These are phyloP conservation scores for Diaperis boleti DNA, from an alignment of 2,888 invertebrate species.

Conservation along the genomic window DNA sequence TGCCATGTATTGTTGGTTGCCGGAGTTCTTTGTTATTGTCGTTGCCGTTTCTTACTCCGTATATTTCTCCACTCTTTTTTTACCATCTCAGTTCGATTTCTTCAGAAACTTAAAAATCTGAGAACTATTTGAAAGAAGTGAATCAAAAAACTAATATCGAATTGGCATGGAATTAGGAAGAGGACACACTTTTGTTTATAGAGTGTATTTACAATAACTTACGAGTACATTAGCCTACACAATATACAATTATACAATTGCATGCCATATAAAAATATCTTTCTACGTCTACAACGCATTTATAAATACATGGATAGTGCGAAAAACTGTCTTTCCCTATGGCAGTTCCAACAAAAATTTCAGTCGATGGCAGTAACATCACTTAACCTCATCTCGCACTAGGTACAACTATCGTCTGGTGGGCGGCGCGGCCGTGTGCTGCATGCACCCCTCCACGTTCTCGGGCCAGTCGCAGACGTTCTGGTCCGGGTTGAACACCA, in stretches of 20 bases:
- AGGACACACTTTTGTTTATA: slow-evolving; percentile 3
- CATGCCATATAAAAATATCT: slow-evolving; percentile 35
- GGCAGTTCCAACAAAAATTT: slow-evolving; percentile 31
- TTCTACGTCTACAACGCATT: slow-evolving; percentile 26
- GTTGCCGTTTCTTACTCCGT: too few species aligned
- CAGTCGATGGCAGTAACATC: slow-evolving; percentile 39
- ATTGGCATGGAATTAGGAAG: background rate
- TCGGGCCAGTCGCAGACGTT: slow-evolving; percentile 98
- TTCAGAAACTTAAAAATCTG: too few species aligned
- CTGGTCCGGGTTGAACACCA: slow-evolving; percentile 92
- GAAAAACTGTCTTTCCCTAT: slow-evolving; percentile 38
- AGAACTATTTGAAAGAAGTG: too few species aligned
- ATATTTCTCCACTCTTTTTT: too few species aligned
- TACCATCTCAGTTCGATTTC: too few species aligned
- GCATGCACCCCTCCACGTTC: slow-evolving; percentile 89
- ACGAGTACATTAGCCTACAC: slow-evolving; percentile 10
- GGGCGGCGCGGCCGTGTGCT: slow-evolving; percentile 77
- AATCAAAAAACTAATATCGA: too few species aligned
- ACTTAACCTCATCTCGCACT: slow-evolving; percentile 13
- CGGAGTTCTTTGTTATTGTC: too few species aligned
- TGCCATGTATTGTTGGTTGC: too few species aligned
- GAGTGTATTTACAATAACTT: slow-evolving; percentile 30
- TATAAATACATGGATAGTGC: slow-evolving; percentile 34
- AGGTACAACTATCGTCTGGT: slow-evolving; percentile 50
- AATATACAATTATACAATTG: slow-evolving; percentile 34